Conservation (phyloP, 2,113 vertebrate species). For the Oreocharis arfaki region DNA sequence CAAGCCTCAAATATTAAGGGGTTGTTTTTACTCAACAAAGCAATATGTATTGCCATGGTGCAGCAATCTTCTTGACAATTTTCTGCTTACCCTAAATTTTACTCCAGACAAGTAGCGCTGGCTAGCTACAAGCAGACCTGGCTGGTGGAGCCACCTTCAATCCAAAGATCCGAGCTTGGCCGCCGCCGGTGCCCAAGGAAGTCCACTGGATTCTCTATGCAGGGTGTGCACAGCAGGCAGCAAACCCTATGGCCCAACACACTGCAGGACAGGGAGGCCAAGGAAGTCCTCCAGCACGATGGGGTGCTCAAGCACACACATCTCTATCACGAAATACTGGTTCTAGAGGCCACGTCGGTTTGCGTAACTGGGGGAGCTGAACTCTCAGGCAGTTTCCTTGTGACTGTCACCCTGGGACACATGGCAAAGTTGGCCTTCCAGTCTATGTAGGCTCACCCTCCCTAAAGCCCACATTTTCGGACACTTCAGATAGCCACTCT, state of each 20-base stretch:
- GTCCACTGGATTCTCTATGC: not conserved
- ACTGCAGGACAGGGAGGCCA: not conserved
- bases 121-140: not conserved
- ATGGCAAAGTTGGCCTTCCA: not conserved
- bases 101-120: not conserved
- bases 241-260: accelerated
- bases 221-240: not conserved
- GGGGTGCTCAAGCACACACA: accelerated
- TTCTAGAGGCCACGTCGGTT: accelerated
- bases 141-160: not conserved
- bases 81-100: not conserved
- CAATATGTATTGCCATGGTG: not conserved
- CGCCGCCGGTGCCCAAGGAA: accelerated
- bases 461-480: accelerated
- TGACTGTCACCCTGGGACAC: not conserved
- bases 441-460: not conserved
- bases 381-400: not conserved
- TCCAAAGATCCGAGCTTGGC: accelerated
- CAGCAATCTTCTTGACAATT: not conserved
- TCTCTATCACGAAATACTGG: not conserved
- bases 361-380: not conserved
- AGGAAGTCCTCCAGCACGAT: accelerated
- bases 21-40: not conserved
- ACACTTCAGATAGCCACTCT: not conserved
- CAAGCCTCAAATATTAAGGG: not conserved